Evolutionary conservation across 2,888 invertebrate genomes (phyloP), one percentile per base, ranked within the genome.

Genomic region (Psococerastis gibbosa): DNA sequence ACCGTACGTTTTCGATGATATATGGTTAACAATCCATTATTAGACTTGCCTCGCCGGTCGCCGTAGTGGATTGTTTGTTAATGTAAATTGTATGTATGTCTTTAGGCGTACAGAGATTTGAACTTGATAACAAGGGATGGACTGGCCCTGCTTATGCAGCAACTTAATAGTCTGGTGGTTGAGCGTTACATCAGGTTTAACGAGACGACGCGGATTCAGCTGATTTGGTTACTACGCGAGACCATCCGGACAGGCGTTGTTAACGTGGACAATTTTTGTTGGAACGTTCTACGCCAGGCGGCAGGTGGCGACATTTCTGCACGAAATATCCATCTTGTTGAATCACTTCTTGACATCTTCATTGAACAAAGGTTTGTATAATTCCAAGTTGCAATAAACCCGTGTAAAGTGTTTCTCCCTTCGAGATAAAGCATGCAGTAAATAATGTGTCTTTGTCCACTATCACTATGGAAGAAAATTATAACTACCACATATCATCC

Each of bases 271-370:
- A 81, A 74, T 60, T 73, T 92, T 32, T 84, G 89, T 60, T 84
- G 87, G 78, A 85, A 83, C 61, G 67, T 94, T 49, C 73, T 95
- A 70, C 71, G 94, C 49, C 89, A 94, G 61, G 88, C 92, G 32
- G 88, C 92, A 45, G 94, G 94, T 46, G 95, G 95, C 48, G 95
- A 95, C 64, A 73, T 84, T 31, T 84, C 84, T 42, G 72, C 73
- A 17, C 78, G 75, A 59, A 89, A 95, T 66, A 71, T 95, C 52
- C 78, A 74, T 65, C 70, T 95, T 55, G 77, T 91, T 45, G 94
- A 95, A 66, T 78, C 80, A 56, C 70, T 95, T 53, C 67, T 95
- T 55, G 92, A 94, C 61, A 81, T 91, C 55, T 85, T 84, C 60
- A 76, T 79, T 56, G 92, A 94, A 57, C 80, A 85, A 61, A 57